Evolutionary conservation across 1,140 invertebrate genomes (phyloP).

Genomic region (Bombyx mandarina): DNA sequence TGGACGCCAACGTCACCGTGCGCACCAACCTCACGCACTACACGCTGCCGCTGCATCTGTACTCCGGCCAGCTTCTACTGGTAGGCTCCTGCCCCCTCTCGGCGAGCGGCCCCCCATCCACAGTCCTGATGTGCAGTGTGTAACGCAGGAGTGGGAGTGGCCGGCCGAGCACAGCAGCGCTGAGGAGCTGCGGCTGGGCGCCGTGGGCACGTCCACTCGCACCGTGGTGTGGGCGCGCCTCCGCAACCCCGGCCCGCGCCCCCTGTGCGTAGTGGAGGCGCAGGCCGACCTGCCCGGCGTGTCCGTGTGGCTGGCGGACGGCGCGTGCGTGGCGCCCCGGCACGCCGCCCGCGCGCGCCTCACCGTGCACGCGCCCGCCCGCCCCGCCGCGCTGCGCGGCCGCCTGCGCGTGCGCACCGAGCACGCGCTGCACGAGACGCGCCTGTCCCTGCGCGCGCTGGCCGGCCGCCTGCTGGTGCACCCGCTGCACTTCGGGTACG

Average conservation of each 20-base stretch:
- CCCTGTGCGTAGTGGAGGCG: constrained; percentile 33
- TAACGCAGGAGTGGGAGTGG: constrained; percentile 46
- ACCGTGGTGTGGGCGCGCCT: constrained; percentile 32
- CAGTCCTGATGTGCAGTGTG: neutral
- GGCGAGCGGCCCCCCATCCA: neutral
- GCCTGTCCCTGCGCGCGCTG: constrained; percentile 23
- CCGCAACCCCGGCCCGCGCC: constrained; percentile 33
- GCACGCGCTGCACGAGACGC: constrained; percentile 16
- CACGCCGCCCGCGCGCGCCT: constrained; percentile 27
- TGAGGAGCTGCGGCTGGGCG: constrained; percentile 38
- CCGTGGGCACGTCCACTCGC: constrained; percentile 37
- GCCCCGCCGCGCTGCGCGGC: constrained; percentile 30
- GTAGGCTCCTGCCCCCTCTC: constrained; percentile 21
- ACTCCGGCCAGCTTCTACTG: constrained; percentile 37
- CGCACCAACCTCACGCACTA: constrained; percentile 45
- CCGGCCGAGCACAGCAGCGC: constrained; percentile 14
- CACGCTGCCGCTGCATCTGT: constrained; percentile 37
- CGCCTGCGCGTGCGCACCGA: constrained; percentile 17
- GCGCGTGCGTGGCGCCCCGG: constrained; percentile 25
- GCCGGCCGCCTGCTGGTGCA: constrained; percentile 22
- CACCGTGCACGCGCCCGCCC: constrained; percentile 46
- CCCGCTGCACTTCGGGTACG: constrained; percentile 16
- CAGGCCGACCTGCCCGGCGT: constrained; percentile 29
- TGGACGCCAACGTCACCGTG: constrained; percentile 30
- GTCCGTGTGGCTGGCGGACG: constrained; percentile 14